Base-by-base conservation (phyloP, 2,888 invertebrate species). In the Lysandra bellargus region DNA sequence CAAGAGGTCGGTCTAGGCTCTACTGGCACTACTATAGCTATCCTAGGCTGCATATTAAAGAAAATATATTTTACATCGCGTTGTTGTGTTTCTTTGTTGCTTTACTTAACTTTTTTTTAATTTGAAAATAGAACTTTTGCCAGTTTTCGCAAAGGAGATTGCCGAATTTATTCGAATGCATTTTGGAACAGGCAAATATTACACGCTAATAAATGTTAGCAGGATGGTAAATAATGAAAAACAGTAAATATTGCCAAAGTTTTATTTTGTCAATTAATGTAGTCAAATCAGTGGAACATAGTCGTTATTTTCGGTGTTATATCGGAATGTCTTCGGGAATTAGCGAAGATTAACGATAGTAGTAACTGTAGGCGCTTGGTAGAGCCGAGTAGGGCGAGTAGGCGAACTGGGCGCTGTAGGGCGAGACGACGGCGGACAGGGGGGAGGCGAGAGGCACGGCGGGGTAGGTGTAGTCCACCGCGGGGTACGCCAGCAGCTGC, bases 391-490 rank as follows among this genome's bases (percentile, higher is more conserved):
- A 85, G 17, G 85, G 86, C 49, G 89, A 87, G 85, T 90, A 93
- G 44, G 88, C 84, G 72, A 88, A 80, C 1, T 88, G 87, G 6
- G 85, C 87, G 61, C 86, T 83, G 85, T 90, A 92, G 2, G 91
- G 85, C 5, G 90, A 87, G 44, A 86, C 84, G 37, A 87, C 84
- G 1, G 85, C 86, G 30, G 88, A 86, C 9, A 86, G 30, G 37
- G 87, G 57, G 17, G 84, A 86, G 17, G 84, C 86, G 3, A 61
- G 9, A 0, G 84, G 84, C 4, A 84, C 86, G 3, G 84, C 85
- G 49, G 91, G 90, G 85, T 89, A 88, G 37, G 86, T 85, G 84
- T 90, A 91, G 84, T 92, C 91, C 23, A 89, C 80, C 4, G 89
- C 89, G 2, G 89, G 79, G 86, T 91, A 90, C 12, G 89, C 64